Base-by-base conservation (phyloP, 2,113 vertebrate genomes). In the Tragulus kanchil region DNA sequence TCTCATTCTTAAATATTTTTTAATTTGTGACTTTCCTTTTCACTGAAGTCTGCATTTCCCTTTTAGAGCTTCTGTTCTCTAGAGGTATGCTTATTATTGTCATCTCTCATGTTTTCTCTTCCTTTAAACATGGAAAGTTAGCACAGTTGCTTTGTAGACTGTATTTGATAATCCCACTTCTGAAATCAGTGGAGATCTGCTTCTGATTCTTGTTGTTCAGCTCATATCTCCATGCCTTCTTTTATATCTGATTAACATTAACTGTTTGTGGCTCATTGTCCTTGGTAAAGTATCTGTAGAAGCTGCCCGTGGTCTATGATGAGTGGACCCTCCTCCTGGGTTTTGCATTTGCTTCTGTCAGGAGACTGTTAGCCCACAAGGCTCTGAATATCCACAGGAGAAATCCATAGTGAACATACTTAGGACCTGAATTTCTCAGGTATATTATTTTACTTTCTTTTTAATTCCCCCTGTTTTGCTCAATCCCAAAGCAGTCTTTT, bases 1-100 rank as follows among this genome's bases (percentile, higher is more conserved):
- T 69, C 54, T 79, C 5, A 31, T 79, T 62, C 90, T n/a, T 92
- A 89, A 50, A 75, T 28, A 15, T 71, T n/a, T 91, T 90, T 89
- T 26, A 78, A 77, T 77, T 94, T 28, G 52, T 28, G 12, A 28
- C 1, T 25, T 90, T 85, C 90, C 45, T 56, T 56, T 89, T 91
- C 3, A 65, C 17, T 42, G 21, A 89, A 42, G 25, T 59, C 52
- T 86, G 23, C 5, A 75, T 87, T 5, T 42, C 7, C 3, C 48
- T 48, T 90, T 96, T 48, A 89, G 42, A 75, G 1, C 81, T 69
- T 64, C 52, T n/a, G 0, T 85, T 88, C 8, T 69, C 64, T 89
- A 58, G 36, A 90, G 15, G n/a, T 79, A 25, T 7, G 28, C 52
- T 83, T 69, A 6, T 93, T 17, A 67, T 23, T 75, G 5, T 26